Conservation (phyloP, 2,113 vertebrate species). For the Stegastes partitus region DNA sequence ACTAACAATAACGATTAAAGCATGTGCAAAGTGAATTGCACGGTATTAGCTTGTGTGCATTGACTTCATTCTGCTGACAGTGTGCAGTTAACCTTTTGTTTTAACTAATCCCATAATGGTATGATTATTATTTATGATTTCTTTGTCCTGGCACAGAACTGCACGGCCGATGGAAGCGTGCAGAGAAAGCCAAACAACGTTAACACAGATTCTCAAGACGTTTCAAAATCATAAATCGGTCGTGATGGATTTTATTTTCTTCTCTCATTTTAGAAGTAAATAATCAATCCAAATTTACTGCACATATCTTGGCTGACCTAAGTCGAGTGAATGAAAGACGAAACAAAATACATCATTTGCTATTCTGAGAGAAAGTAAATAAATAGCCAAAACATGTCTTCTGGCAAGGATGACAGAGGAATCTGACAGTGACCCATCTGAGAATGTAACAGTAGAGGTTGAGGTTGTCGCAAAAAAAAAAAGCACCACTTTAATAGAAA, state of each 20-base stretch:
- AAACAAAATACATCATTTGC: neutral
- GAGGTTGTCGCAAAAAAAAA: slow-evolving; percentile 41
- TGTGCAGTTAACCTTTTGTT: slow-evolving; percentile 22
- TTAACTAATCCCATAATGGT: neutral
- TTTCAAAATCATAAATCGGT: too few relatives aligned
- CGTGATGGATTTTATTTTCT: neutral
- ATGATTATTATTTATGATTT: slow-evolving; percentile 1
- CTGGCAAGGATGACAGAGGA: neutral
- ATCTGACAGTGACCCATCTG: slow-evolving; percentile 18
- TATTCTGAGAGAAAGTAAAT: slow-evolving; percentile 13
- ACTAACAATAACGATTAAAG: slow-evolving; percentile 52
- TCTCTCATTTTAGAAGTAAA: neutral
- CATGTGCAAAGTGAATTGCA: slow-evolving; percentile 25
- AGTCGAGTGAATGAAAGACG: neutral
- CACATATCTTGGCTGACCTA: neutral
- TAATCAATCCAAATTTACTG: neutral
- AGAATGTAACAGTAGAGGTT: slow-evolving; percentile 24
- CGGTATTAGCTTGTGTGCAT: slow-evolving; percentile 20
- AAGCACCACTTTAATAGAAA: slow-evolving; percentile 52
- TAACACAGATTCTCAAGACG: neutral
- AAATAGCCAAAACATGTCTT: slow-evolving; percentile 21
- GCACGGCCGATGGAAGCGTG: neutral
- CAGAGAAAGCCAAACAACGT: neutral
- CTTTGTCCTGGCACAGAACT: neutral
- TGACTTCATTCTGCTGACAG: neutral